phyloP scores from a whole-genome alignment of 2,888 invertebrate species.

The Dryococelus australis region DNA sequence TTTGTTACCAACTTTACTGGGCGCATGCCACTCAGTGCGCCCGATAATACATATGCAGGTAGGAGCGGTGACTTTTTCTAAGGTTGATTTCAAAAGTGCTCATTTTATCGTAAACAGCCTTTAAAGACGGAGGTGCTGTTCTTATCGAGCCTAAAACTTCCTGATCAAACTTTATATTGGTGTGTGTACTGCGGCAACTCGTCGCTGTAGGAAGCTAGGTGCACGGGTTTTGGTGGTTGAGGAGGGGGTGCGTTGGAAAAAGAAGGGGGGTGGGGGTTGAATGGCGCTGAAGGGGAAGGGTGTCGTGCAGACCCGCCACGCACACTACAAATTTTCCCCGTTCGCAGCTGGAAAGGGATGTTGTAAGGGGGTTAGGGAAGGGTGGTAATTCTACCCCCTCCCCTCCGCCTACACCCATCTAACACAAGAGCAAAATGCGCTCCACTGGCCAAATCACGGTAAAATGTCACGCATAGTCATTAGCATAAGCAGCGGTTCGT shows the following conservation, averaged over 20 bases:
- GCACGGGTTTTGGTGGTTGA: not conserved
- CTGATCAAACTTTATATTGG: not conserved
- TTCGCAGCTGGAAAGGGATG: not conserved
- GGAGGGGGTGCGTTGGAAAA: not conserved
- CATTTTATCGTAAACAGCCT: too few relatives aligned
- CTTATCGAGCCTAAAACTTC: not conserved
- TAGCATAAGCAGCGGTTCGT: not conserved
- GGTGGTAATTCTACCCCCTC: too few relatives aligned
- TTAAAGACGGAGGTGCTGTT: not conserved
- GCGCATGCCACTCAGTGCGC: too few relatives aligned
- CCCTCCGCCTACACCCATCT: too few relatives aligned
- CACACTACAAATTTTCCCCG: not conserved
- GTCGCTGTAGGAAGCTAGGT: not conserved
- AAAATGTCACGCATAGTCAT: not conserved
- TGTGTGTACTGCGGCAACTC: not conserved
- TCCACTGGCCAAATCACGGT: not conserved
- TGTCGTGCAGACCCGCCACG: not conserved
- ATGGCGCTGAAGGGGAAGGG: too few relatives aligned
- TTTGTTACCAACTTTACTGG: too few relatives aligned
- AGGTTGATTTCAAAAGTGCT: too few relatives aligned
- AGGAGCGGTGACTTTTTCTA: too few relatives aligned
- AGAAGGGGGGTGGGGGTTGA: not conserved
- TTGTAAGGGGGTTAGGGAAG: not conserved
- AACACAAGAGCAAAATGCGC: not conserved
- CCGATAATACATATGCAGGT: too few relatives aligned